Conservation (phyloP, 1,140 invertebrate species). For the Adelges cooleyi region DNA sequence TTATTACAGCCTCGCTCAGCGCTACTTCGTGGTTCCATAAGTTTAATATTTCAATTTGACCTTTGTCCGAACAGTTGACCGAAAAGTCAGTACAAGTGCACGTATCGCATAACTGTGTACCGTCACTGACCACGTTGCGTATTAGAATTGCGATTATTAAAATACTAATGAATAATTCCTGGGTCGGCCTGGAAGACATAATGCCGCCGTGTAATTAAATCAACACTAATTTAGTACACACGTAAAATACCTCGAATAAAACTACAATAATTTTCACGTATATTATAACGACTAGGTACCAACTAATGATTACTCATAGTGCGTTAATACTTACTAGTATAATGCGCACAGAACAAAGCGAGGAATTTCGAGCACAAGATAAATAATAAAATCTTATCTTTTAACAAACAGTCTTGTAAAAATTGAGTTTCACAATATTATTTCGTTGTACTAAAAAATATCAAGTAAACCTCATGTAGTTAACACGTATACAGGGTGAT, state of each 20-base stretch:
- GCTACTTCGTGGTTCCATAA: neutral
- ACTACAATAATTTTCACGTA: too few species aligned
- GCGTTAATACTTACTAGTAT: too few species aligned
- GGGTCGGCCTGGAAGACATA: too few species aligned
- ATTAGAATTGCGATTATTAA: neutral
- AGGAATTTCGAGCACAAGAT: constrained; percentile 9
- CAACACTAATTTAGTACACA: too few species aligned
- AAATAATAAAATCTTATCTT: constrained; percentile 22
- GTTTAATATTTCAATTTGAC: neutral
- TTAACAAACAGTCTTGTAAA: neutral
- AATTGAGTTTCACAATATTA: too few species aligned
- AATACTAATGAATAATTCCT: neutral
- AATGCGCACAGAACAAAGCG: neutral
- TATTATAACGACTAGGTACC: too few species aligned
- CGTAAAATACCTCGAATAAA: too few species aligned
- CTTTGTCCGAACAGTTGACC: constrained; percentile 8
- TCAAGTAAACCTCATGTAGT: too few species aligned
- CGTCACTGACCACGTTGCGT: neutral
- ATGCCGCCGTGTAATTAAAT: too few species aligned
- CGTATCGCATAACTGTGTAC: neutral
- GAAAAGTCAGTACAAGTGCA: neutral
- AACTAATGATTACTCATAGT: too few species aligned
- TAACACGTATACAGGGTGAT: too few species aligned
- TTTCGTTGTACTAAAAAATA: too few species aligned
- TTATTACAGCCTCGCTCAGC: neutral